Evolutionary conservation across 2,888 invertebrate species (phyloP).

Genomic region (Cabera pusaria): DNA sequence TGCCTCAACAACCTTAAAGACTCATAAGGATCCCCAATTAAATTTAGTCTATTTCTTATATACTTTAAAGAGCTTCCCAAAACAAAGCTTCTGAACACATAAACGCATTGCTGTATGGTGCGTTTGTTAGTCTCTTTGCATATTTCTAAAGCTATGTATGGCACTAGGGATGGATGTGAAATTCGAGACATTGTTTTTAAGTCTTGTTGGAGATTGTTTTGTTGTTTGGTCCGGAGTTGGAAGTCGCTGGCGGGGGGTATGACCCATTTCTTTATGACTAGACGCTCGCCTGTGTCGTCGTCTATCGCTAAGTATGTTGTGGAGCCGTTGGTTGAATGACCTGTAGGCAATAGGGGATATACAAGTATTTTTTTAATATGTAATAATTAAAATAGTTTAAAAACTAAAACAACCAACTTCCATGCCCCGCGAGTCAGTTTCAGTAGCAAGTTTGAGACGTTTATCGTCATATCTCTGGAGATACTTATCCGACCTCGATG

Average conservation of each 20-base stretch:
- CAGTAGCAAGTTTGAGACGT: no score
- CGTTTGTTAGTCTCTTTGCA: constrained; percentile 80
- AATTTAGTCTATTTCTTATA: constrained; percentile 44
- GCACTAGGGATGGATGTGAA: constrained; percentile 88
- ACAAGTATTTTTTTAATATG: no score
- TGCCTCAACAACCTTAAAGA: constrained; percentile 79
- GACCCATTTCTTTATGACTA: constrained; percentile 91
- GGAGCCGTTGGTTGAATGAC: constrained; percentile 89
- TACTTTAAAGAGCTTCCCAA: constrained; percentile 68
- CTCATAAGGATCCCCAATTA: constrained; percentile 58
- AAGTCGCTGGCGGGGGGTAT: constrained; percentile 69
- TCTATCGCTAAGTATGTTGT: constrained; percentile 91
- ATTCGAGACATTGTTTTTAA: constrained; percentile 87
- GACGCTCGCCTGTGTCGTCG: constrained; percentile 86
- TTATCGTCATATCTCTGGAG: no score
- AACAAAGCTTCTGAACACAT: constrained; percentile 89
- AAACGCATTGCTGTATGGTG: constrained; percentile 73
- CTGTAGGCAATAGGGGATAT: constrained; percentile 61
- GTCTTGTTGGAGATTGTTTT: constrained; percentile 90
- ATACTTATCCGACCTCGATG: no score
- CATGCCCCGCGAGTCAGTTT: no score
- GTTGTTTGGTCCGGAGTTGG: constrained; percentile 78
- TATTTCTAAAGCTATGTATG: constrained; percentile 89
- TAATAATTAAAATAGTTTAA: no score
- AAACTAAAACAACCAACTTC: no score